Evolutionary conservation across 2,113 vertebrate species (phyloP).

Genomic region (Erythrolamprus reginae): DNA sequence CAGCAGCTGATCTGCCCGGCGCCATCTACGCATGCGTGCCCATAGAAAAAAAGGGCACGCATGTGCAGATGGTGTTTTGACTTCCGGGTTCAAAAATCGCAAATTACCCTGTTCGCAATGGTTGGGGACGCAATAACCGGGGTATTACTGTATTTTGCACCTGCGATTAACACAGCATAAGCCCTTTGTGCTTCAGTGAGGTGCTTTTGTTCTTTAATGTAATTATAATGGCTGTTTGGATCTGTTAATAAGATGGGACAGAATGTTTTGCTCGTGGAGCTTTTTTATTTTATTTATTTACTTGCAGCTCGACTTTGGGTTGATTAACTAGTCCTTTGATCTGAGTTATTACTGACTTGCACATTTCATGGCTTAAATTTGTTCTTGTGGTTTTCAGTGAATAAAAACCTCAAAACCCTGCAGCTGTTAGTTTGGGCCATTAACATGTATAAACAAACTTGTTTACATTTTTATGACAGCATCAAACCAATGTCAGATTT

Average conservation of each 20-base stretch:
- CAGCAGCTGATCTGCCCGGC: too few relatives aligned
- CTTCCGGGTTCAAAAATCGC: too few relatives aligned
- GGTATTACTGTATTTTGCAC: too few relatives aligned
- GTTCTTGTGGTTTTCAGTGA: background rate
- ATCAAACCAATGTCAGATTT: conserved; percentile 6
- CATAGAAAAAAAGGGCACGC: too few relatives aligned
- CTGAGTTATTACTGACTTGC: background rate
- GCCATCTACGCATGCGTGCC: too few relatives aligned
- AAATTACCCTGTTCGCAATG: too few relatives aligned
- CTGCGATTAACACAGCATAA: background rate
- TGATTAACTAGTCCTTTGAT: background rate
- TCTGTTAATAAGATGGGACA: background rate
- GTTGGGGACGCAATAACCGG: too few relatives aligned
- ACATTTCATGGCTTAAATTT: background rate
- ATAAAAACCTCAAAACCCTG: background rate
- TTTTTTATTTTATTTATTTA: background rate
- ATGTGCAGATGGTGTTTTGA: too few relatives aligned
- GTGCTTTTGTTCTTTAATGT: background rate
- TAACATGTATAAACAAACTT: background rate
- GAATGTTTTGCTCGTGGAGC: background rate
- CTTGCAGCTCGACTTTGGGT: background rate
- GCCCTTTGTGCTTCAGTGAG: background rate
- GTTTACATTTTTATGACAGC: conserved; percentile 3
- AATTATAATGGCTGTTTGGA: background rate
- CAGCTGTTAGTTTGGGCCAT: background rate